Evolutionary conservation across 2,797 vertebrate genomes (phyloP).

Genomic region (Eospalax fontanierii): DNA sequence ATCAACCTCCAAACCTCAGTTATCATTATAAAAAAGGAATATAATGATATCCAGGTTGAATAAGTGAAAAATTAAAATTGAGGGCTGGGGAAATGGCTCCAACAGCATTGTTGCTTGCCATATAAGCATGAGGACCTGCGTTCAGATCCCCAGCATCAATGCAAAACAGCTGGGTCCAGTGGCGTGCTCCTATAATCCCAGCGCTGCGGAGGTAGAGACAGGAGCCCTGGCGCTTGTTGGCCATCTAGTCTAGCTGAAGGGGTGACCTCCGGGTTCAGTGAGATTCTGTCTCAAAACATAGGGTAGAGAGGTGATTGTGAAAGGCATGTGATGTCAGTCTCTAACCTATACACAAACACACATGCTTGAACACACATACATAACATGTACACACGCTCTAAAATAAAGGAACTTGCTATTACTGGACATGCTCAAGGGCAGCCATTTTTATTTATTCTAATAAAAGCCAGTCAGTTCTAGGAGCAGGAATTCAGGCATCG

Average conservation of each 20-base stretch:
- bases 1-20: not conserved
- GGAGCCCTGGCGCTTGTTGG: not conserved
- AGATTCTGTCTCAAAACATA: not conserved
- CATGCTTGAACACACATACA: not conserved
- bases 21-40: not conserved
- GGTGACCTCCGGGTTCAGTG: not conserved
- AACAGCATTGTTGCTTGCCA: not conserved
- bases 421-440: not conserved
- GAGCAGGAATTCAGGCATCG: not conserved
- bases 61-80: slow-evolving; percentile 8
- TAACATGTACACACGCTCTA: not conserved
- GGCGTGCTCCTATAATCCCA: not conserved
- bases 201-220: too few species aligned
- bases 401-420: not conserved
- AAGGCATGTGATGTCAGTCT: not conserved
- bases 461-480: slow-evolving; percentile 23
- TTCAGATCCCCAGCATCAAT: not conserved
- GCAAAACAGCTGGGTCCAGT: not conserved
- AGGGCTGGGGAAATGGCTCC: too few species aligned
- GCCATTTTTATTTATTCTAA: slow-evolving; percentile 9
- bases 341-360: not conserved
- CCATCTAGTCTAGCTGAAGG: not conserved
- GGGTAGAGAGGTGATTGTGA: not conserved
- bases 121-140: not conserved
- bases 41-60: not conserved